phyloP scores from a whole-genome alignment of 2,888 invertebrate species.

The Lasius platythorax region DNA sequence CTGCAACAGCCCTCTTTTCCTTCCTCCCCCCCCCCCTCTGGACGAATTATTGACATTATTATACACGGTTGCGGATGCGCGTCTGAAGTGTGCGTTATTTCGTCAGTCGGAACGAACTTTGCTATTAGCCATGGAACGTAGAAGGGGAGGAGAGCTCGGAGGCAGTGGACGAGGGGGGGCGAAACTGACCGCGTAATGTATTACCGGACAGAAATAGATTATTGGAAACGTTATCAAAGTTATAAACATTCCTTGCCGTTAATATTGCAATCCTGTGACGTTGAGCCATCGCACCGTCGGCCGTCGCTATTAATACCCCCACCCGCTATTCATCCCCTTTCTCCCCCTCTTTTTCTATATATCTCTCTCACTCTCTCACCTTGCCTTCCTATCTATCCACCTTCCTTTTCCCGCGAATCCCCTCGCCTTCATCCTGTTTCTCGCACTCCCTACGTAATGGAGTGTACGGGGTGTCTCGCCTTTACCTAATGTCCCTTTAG shows the following conservation, averaged over 20 bases:
- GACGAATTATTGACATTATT: constrained; percentile 70
- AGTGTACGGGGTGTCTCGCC: constrained; percentile 49
- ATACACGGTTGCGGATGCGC: constrained; percentile 47
- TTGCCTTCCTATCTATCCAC: constrained; percentile 22
- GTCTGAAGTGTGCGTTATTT: constrained; percentile 67
- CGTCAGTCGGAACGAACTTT: constrained; percentile 68
- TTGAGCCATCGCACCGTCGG: constrained; percentile 57
- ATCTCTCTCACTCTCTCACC: constrained; percentile 25
- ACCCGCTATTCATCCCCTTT: constrained; percentile 5
- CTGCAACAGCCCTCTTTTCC: not conserved
- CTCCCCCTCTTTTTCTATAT: not conserved
- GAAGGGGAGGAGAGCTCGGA: not conserved
- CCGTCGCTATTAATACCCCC: constrained; percentile 69
- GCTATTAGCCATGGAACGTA: constrained; percentile 67
- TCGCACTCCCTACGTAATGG: constrained; percentile 57
- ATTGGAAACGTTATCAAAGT: constrained; percentile 74
- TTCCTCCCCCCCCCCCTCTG: constrained; percentile 13
- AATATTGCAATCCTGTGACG: constrained; percentile 63
- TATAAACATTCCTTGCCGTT: constrained; percentile 74
- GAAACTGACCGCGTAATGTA: constrained; percentile 72
- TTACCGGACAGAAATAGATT: constrained; percentile 74
- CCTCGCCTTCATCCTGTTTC: constrained; percentile 49
- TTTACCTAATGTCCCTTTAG: constrained; percentile 4
- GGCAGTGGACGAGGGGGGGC: constrained; percentile 20
- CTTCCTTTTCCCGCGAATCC: constrained; percentile 41